Base-by-base conservation (phyloP, 2,797 vertebrate genomes). In the Hyperoplus lanceolatus region DNA sequence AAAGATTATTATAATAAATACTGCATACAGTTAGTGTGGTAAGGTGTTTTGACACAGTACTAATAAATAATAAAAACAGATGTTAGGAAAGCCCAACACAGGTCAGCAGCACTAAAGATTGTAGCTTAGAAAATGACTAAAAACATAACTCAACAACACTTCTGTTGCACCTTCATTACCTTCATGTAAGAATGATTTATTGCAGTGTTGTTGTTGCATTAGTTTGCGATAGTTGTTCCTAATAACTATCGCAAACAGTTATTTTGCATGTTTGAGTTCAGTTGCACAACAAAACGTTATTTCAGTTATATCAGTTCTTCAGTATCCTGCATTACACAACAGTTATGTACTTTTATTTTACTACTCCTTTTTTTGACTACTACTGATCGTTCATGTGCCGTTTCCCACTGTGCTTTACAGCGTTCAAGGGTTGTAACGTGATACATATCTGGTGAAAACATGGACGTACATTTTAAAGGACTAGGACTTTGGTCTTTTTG, bases 241-340 rank as follows among this genome's bases (percentile, higher is more conserved):
- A 36, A 39, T 50, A 50, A 48, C 46, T 50, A 50, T 41, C 46
- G 11, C 29, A 13, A n/a, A 10, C 39, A 38, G 12, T 18, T 36
- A 8, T 46, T n/a, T 55, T 51, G 41, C 16, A 9, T 51, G 29
- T 79, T 42, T 0, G 13, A 50, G 54, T 61, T 61, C 11, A 56
- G 55, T 80, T 83, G 39, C 80, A 74, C 81, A 85, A 79, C 9
- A 14, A 12, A n/a, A 50, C 14, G 49, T 79, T 79, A 65, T 77
- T 81, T 81, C 42, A n/a, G n/a, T 2, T 75, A 67, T 67, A 64
- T 41, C 14, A 45, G 39, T 51, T 8, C 13, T 71, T 51, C 56
- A 67, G 12, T 45, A 46, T 2, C 43, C 11, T 39, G 5, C 45
- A 12, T 45, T 45, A 61, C 49, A 70, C 50, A 76, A 55, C 54